Percentiles rank a stretch among this genome's conserved stretches.
Conservation (phyloP, 2,888 invertebrate species). For the Polydesmus complanatus region DNA sequence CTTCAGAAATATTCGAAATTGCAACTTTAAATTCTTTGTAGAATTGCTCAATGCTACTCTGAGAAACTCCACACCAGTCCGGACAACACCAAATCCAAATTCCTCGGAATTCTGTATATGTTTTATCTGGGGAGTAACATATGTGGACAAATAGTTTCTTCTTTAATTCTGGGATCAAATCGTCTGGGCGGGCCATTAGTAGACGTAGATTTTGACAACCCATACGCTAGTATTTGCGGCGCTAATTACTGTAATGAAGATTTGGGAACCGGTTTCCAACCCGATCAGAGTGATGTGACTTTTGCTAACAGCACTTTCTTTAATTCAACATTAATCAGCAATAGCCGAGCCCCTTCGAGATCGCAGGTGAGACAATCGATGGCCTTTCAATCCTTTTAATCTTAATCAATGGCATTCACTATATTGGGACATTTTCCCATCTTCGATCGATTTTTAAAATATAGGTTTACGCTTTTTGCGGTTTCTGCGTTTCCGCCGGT, state of each 20-base stretch:
- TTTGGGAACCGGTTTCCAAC: conserved; percentile 2
- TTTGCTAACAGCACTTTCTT: background rate
- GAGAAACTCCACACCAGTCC: conserved; percentile 11
- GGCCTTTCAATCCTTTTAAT: background rate
- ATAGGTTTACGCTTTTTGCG: conserved; percentile 12
- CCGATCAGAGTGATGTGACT: background rate
- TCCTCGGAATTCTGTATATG: conserved; percentile 20
- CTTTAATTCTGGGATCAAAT: conserved; percentile 8
- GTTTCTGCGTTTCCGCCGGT: conserved; percentile 10
- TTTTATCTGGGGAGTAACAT: conserved; percentile 19
- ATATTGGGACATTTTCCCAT: too few relatives aligned
- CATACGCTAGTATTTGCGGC: conserved; percentile 15
- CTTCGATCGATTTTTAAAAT: background rate
- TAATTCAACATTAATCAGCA: background rate
- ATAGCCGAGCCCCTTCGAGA: background rate
- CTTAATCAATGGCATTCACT: too few relatives aligned
- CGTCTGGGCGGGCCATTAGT: background rate
- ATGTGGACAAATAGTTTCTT: conserved; percentile 8
- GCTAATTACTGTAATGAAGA: conserved; percentile 17
- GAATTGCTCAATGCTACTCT: conserved; percentile 17
- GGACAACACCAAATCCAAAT: conserved; percentile 18
- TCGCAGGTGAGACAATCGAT: background rate
- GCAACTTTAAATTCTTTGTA: too few relatives aligned
- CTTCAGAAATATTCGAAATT: too few relatives aligned
- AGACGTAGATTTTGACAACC: background rate